Percentiles rank a stretch among this genome's conserved stretches.
Evolutionary conservation across 2,888 invertebrate genomes (phyloP).

Genomic region (Hylaea fasciaria): DNA sequence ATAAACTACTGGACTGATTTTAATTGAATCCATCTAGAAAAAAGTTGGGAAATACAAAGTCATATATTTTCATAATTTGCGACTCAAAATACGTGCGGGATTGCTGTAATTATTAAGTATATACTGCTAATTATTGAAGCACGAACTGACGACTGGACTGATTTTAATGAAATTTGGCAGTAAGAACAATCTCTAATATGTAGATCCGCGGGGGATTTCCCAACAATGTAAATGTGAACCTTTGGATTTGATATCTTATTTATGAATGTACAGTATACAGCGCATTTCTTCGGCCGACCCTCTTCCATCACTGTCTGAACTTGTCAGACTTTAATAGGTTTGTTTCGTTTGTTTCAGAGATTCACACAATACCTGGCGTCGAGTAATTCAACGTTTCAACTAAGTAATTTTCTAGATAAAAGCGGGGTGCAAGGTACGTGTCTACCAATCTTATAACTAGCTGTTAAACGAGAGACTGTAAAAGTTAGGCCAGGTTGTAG

Average conservation of each 20-base stretch:
- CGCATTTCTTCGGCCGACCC: conserved; percentile 19
- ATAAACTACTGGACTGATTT: no score
- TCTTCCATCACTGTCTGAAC: conserved; percentile 32
- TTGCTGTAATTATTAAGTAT: no score
- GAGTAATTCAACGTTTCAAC: conserved; percentile 99
- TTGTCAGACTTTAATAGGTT: conserved; percentile 23
- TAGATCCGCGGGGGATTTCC: no score
- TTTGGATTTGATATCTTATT: conserved; percentile 12
- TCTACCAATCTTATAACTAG: conserved; percentile 16
- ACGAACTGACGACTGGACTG: no score
- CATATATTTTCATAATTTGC: no score
- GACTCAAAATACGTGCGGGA: no score
- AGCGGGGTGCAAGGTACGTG: conserved; percentile 97
- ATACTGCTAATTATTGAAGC: no score
- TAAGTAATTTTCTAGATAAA: conserved; percentile 99
- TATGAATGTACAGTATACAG: conserved; percentile 5
- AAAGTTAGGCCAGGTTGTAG: background rate
- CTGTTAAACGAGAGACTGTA: background rate
- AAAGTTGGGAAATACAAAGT: no score
- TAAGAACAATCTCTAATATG: no score
- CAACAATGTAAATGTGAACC: background rate
- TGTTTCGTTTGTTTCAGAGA: conserved; percentile 88
- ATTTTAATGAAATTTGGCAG: no score
- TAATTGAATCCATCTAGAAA: no score
- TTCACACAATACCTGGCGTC: conserved; percentile 99